Evolutionary conservation across 23 tunicate species (phyloP).

Genomic region (Oikopleura dioica): DNA sequence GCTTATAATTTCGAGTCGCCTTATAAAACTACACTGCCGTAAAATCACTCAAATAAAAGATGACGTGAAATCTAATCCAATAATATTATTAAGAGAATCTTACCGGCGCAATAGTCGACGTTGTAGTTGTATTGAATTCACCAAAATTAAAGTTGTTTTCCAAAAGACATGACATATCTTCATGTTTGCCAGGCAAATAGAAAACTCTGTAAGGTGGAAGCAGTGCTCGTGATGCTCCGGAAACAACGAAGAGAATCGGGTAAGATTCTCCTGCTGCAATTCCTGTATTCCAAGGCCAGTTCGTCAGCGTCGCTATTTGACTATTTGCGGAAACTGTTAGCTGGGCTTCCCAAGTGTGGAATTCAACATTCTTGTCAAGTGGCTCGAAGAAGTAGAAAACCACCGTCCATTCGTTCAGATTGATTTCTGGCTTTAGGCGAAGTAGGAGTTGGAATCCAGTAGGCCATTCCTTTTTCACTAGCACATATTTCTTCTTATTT

Average conservation of each 20-base stretch:
- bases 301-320: not conserved
- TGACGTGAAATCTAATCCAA: too few species aligned
- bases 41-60: too few species aligned
- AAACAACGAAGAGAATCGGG: not conserved
- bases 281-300: not conserved
- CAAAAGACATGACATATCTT: not conserved
- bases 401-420: constrained; percentile 1
- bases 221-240: not conserved
- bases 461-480: not conserved
- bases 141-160: not conserved
- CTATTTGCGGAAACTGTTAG: not conserved
- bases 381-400: not conserved
- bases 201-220: not conserved
- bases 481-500: not conserved
- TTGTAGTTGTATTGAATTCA: not conserved
- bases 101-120: not conserved
- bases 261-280: not conserved
- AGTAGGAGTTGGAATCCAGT: not conserved
- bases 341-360: not conserved
- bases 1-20: too few species aligned
- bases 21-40: too few species aligned
- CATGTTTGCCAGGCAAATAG: not conserved
- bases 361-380: not conserved
- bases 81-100: too few species aligned
- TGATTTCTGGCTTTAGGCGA: not conserved